Evolutionary conservation across 2,797 vertebrate genomes (phyloP).

Genomic region (Podarcis lilfordi): DNA sequence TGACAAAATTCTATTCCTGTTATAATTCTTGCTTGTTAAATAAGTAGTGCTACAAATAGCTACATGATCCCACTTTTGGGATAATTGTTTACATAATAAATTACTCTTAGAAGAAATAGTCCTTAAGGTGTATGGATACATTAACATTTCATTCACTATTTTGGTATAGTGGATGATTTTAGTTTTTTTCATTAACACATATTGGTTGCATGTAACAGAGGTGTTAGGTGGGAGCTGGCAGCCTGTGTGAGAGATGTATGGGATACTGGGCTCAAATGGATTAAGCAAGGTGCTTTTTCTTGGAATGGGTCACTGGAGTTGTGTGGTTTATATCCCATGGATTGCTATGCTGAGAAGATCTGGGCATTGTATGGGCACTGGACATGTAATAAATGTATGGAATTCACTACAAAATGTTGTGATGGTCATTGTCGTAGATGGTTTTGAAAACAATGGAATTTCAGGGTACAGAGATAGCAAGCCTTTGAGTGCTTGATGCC

Average conservation of each 20-base stretch:
- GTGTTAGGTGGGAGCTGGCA: background rate
- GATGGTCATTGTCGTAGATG: background rate
- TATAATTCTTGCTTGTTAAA: background rate
- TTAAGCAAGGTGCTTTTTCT: background rate
- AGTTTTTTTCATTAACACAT: background rate
- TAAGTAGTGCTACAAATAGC: background rate
- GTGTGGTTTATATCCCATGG: background rate
- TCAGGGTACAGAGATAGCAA: background rate
- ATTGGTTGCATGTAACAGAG: background rate
- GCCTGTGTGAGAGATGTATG: no score
- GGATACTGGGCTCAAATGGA: background rate
- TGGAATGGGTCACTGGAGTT: background rate
- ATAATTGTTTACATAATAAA: background rate
- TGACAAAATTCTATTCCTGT: conserved; percentile 12
- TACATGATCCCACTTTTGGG: background rate
- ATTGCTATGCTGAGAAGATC: background rate
- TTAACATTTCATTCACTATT: background rate
- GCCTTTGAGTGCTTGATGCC: no score
- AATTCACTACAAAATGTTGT: background rate
- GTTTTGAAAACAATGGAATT: background rate
- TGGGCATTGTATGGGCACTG: background rate
- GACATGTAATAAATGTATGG: background rate
- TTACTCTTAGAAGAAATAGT: background rate
- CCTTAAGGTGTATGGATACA: background rate
- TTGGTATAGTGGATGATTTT: background rate